Evolutionary conservation across 2,888 invertebrate species (phyloP).

Genomic region (Coremacera marginata): DNA sequence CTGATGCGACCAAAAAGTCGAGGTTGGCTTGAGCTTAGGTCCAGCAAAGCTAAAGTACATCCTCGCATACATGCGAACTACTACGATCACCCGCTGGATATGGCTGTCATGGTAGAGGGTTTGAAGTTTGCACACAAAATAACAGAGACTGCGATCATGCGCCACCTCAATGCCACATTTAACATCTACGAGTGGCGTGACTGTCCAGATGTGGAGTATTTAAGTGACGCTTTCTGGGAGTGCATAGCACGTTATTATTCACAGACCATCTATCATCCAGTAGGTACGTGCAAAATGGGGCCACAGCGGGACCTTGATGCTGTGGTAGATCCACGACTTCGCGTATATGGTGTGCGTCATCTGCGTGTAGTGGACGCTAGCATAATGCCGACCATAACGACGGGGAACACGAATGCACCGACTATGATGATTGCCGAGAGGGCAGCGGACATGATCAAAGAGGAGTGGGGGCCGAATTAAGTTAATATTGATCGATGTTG

Average conservation of each 20-base stretch:
- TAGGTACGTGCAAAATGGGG: constrained; percentile 87
- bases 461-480: constrained; percentile 75
- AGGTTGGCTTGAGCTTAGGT: constrained; percentile 77
- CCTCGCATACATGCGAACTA: constrained; percentile 93
- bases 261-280: constrained; percentile 85
- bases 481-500: too few species aligned
- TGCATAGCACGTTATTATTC: constrained; percentile 82
- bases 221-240: constrained; percentile 82
- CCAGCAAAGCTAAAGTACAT: constrained; percentile 77
- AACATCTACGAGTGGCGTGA: constrained; percentile 78
- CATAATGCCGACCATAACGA: constrained; percentile 84
- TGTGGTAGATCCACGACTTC: constrained; percentile 79
- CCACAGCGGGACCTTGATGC: constrained; percentile 72
- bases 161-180: constrained; percentile 74
- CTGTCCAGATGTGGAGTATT: constrained; percentile 74
- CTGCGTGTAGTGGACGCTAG: constrained; percentile 86
- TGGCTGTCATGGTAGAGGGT: constrained; percentile 81
- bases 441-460: constrained; percentile 84
- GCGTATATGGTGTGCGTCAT: constrained; percentile 77
- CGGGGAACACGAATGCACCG: constrained; percentile 87
- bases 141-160: constrained; percentile 74
- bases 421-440: constrained; percentile 88
- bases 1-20: constrained; percentile 81
- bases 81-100: constrained; percentile 78
- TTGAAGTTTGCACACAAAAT: constrained; percentile 77